These are phyloP conservation scores for Serilophus lunatus DNA, from an alignment of 2,113 vertebrate species.

Conservation along the genomic window DNA sequence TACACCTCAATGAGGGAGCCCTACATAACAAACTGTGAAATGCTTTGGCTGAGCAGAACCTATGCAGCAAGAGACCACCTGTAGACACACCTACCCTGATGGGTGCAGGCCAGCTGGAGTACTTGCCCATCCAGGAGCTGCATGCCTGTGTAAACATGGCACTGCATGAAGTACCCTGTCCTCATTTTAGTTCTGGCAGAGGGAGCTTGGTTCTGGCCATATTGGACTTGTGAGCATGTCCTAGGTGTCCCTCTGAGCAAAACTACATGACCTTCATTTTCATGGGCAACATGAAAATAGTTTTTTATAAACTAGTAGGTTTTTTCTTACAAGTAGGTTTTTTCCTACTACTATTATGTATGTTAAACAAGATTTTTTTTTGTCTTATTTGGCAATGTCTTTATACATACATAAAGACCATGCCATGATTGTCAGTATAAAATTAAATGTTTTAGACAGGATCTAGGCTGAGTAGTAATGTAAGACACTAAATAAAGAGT, in stretches of 20 bases:
- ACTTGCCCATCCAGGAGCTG: accelerated
- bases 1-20: neutral
- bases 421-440: neutral
- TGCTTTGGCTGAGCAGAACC: neutral
- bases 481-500: neutral
- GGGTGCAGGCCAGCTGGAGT: accelerated
- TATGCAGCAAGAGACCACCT: neutral
- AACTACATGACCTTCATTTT: neutral
- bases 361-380: neutral
- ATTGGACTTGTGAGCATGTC: neutral
- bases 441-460: neutral
- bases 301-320: too few relatives aligned
- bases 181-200: neutral
- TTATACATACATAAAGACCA: neutral
- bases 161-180: neutral
- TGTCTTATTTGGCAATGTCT: neutral
- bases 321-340: neutral
- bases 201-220: neutral
- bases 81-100: neutral
- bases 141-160: too few relatives aligned
- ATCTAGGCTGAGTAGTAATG: neutral
- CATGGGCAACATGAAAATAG: neutral
- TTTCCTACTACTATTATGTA: neutral
- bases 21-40: neutral
- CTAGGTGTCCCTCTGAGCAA: neutral